Conservation (phyloP, 2,888 invertebrate species). For the Yponomeuta sedellus region DNA sequence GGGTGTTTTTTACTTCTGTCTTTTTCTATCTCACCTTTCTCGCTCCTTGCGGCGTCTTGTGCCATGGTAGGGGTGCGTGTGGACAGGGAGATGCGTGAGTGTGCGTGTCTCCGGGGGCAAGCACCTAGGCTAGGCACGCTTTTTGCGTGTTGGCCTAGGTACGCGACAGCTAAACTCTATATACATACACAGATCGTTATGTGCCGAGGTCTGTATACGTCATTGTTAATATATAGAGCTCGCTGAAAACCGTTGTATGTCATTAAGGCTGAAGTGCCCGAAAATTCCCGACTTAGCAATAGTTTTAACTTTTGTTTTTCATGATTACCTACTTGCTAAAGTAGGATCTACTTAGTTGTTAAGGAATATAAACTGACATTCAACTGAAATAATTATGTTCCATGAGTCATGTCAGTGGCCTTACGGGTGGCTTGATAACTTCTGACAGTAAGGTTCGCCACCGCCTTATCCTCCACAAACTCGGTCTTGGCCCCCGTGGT, state of each 20-base stretch:
- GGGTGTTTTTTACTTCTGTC: slow-evolving; percentile 73
- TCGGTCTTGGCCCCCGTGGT: no score
- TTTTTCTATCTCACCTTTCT: slow-evolving; percentile 66
- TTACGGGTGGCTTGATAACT: no score
- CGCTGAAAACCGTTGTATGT: not conserved
- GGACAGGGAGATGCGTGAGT: slow-evolving; percentile 31
- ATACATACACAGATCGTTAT: slow-evolving; percentile 36
- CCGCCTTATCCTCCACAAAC: no score
- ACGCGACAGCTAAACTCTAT: slow-evolving; percentile 43
- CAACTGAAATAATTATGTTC: no score
- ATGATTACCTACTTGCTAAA: not conserved
- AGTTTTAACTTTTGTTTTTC: not conserved
- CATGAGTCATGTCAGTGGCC: no score
- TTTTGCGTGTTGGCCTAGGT: slow-evolving; percentile 74
- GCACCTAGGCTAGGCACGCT: slow-evolving; percentile 65
- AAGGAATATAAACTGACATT: not conserved
- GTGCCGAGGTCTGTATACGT: not conserved
- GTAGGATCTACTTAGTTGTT: not conserved
- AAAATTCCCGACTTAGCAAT: not conserved
- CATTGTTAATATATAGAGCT: not conserved
- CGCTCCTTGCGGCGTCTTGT: slow-evolving; percentile 45
- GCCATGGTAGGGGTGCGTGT: slow-evolving; percentile 29
- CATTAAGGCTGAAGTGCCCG: not conserved
- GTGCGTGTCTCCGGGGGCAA: slow-evolving; percentile 47
- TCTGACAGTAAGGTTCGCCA: no score